phyloP scores from a whole-genome alignment of 2,888 invertebrate genomes.

The Lordiphosa fenestrarum region DNA sequence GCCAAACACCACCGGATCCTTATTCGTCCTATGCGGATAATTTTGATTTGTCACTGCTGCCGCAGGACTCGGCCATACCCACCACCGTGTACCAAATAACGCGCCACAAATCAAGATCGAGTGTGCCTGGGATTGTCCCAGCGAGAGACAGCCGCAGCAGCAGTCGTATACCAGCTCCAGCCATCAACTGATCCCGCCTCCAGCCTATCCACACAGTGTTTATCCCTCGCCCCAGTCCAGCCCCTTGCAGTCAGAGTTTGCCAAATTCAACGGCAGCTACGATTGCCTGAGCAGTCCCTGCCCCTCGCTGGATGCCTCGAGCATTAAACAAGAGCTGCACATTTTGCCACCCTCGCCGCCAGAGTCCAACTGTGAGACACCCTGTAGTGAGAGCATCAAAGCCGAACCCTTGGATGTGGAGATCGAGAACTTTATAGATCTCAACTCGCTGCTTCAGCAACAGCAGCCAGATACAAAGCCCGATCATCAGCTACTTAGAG shows the following conservation, averaged over 20 bases:
- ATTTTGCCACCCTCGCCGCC: constrained; percentile 83
- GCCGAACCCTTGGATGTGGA: constrained; percentile 79
- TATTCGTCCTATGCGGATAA: constrained; percentile 82
- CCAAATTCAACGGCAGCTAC: constrained; percentile 57
- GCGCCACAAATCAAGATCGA: constrained; percentile 79
- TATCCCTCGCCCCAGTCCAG: constrained; percentile 78
- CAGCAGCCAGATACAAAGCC: constrained; percentile 72
- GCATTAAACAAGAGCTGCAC: constrained; percentile 81
- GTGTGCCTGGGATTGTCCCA: constrained; percentile 68
- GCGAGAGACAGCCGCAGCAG: constrained; percentile 39
- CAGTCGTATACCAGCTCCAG: constrained; percentile 27
- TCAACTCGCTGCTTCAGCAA: constrained; percentile 72
- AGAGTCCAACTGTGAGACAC: constrained; percentile 82
- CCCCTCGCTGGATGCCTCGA: constrained; percentile 75
- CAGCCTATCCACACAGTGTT: constrained; percentile 69
- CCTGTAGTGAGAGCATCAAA: constrained; percentile 82
- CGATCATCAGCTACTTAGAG: constrained; percentile 89
- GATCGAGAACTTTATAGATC: constrained; percentile 77
- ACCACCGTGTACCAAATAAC: constrained; percentile 74
- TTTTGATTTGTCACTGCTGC: constrained; percentile 88
- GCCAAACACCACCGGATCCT: constrained; percentile 60
- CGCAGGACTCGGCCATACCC: constrained; percentile 81
- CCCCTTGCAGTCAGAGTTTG: constrained; percentile 76
- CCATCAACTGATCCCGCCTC: constrained; percentile 70
- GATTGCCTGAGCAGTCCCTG: constrained; percentile 76